Conservation (phyloP, 1,140 invertebrate genomes). For the Platyura marginata region DNA sequence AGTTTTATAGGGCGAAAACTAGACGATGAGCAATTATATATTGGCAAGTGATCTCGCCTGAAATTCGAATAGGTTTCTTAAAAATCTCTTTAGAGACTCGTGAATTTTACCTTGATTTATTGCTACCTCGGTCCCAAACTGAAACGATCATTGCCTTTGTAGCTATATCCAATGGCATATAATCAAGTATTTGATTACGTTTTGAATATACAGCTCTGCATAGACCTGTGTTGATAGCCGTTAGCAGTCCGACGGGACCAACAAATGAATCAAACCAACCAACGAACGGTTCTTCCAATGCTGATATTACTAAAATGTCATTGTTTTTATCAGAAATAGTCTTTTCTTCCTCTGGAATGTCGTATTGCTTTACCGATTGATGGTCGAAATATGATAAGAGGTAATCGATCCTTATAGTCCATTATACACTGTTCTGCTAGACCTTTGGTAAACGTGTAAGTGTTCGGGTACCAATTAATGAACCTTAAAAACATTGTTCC, state of each 20-base stretch:
- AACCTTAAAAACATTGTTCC: too few relatives aligned
- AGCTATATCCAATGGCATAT: constrained; percentile 71
- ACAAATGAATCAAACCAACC: constrained; percentile 95
- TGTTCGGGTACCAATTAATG: constrained; percentile 57
- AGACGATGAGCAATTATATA: constrained; percentile 47
- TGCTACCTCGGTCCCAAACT: constrained; percentile 44
- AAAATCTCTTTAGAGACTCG: too few relatives aligned
- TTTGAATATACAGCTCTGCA: constrained; percentile 50
- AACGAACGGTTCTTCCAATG: constrained; percentile 38
- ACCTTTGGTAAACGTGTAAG: constrained; percentile 72
- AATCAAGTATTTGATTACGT: constrained; percentile 45
- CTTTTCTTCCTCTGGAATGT: too few relatives aligned
- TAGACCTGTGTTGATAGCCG: constrained; percentile 44
- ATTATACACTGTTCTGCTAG: constrained; percentile 57
- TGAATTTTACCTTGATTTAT: too few relatives aligned
- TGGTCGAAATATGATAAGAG: constrained; percentile 70
- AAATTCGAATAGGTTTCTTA: too few relatives aligned
- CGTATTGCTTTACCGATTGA: too few relatives aligned
- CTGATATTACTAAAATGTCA: constrained; percentile 50
- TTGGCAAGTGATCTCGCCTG: constrained; percentile 26
- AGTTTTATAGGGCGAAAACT: constrained; percentile 48
- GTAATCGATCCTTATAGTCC: constrained; percentile 48
- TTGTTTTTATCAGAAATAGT: too few relatives aligned
- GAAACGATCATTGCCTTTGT: constrained; percentile 63
- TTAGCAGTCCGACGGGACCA: constrained; percentile 62